These are phyloP conservation scores for Lumbricus terrestris DNA, from an alignment of 2,888 invertebrate genomes.

Conservation along the genomic window DNA sequence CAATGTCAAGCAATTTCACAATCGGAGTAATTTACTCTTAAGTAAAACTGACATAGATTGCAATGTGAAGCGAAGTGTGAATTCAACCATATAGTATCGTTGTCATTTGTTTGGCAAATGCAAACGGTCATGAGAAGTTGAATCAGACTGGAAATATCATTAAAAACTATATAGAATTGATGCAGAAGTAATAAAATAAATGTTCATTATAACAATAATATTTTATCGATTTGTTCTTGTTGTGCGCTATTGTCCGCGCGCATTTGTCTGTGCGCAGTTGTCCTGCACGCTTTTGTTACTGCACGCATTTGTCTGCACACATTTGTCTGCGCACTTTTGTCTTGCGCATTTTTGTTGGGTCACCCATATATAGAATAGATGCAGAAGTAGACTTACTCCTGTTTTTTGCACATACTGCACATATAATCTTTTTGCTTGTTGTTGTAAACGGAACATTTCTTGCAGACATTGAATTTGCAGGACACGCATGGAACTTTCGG, in stretches of 20 bases:
- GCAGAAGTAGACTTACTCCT: conserved; percentile 46
- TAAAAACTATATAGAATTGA: no score
- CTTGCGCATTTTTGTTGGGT: no score
- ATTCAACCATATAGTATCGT: no score
- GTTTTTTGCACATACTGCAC: conserved; percentile 54
- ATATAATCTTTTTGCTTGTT: conserved; percentile 36
- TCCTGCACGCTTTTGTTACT: no score
- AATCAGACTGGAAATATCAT: background rate
- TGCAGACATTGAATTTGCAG: conserved; percentile 56
- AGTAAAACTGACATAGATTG: background rate
- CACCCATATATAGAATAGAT: no score
- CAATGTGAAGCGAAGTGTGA: background rate
- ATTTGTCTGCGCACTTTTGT: no score
- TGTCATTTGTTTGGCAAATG: background rate
- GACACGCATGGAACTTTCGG: conserved; percentile 48
- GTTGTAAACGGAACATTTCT: conserved; percentile 44
- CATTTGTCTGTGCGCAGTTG: no score
- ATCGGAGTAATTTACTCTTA: background rate
- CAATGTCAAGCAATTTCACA: background rate
- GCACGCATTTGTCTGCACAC: no score
- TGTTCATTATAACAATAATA: no score
- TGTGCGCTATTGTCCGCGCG: no score
- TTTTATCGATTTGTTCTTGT: no score
- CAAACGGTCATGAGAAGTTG: background rate
- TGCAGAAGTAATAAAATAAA: no score